Conservation (phyloP, 2,113 vertebrate genomes). For the Poeciliopsis turrubarensis region DNA sequence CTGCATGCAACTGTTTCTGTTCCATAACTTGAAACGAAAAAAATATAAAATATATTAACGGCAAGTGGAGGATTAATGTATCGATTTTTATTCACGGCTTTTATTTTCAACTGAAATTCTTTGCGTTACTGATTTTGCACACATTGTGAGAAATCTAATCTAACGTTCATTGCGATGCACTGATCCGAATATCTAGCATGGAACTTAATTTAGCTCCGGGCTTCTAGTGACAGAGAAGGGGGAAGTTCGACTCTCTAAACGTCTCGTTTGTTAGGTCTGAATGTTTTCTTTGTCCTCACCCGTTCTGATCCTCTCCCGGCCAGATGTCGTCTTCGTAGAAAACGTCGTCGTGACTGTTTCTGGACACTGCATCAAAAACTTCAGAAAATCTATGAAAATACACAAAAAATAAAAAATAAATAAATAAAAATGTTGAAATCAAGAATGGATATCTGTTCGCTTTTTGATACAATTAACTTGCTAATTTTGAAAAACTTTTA, state of each 20-base stretch:
- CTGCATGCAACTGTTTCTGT: no score
- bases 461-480: not conserved
- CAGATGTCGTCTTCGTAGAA: slow-evolving; percentile 99
- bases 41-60: no score
- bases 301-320: slow-evolving; percentile 91
- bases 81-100: no score
- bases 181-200: not conserved
- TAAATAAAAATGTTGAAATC: not conserved
- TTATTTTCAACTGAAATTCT: no score
- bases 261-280: not conserved
- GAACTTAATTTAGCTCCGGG: not conserved
- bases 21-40: not conserved
- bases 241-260: not conserved
- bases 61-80: no score
- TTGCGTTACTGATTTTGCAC: no score
- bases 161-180: not conserved
- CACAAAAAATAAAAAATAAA: no score
- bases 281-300: slow-evolving; percentile 73
- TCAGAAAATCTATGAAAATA: slow-evolving; percentile 86
- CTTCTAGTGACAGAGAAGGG: not conserved
- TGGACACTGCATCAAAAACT: slow-evolving; percentile 88
- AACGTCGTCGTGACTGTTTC: slow-evolving; percentile 93
- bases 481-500: not conserved
- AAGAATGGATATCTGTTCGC: not conserved
- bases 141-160: not conserved